Evolutionary conservation across 1,140 invertebrate species (phyloP).

Genomic region (Laupala kohalensis): DNA sequence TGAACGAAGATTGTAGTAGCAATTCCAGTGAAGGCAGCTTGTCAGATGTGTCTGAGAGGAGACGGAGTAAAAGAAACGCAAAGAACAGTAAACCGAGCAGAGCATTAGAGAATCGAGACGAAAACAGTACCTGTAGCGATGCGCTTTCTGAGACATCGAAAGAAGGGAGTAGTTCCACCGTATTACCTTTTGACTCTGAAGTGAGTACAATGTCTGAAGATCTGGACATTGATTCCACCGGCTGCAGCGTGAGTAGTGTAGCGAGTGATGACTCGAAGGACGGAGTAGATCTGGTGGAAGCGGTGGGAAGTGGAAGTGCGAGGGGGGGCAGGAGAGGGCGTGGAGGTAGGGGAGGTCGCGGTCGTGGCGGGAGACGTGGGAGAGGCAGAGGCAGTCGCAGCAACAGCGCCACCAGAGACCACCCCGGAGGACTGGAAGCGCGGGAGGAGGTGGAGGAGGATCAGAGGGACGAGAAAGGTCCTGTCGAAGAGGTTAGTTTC

Average conservation of each 20-base stretch:
- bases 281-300: not conserved
- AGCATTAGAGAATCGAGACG: too few relatives aligned
- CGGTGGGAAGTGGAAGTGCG: not conserved
- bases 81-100: too few relatives aligned
- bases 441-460: not conserved
- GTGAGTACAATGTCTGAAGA: not conserved
- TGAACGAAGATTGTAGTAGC: too few relatives aligned
- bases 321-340: not conserved
- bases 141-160: too few relatives aligned
- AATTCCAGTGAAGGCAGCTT: too few relatives aligned
- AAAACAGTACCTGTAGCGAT: too few relatives aligned
- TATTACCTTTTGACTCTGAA: not conserved
- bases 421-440: not conserved
- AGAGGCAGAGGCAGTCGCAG: not conserved
- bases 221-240: not conserved
- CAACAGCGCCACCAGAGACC: too few relatives aligned
- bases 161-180: too few relatives aligned
- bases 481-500: too few relatives aligned
- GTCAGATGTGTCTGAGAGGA: too few relatives aligned
- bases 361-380: not conserved
- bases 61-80: too few relatives aligned
- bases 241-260: not conserved
- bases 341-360: not conserved
- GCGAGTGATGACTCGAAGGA: not conserved
- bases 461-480: not conserved